Evolutionary conservation across 2,797 vertebrate species (phyloP).

Genomic region (Alosa sapidissima): DNA sequence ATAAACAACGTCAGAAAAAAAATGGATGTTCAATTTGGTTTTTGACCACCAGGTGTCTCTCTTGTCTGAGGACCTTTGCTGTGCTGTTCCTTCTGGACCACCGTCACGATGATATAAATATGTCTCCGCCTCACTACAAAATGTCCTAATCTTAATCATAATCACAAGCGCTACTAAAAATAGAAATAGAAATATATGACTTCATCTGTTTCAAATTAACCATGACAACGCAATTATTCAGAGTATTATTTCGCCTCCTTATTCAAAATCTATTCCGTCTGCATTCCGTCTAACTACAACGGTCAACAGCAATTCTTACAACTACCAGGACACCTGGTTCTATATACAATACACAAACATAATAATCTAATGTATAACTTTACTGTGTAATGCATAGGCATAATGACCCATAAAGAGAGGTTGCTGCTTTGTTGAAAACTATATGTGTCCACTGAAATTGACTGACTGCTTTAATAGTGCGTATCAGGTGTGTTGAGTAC

Average conservation of each 20-base stretch:
- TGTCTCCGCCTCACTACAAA: not conserved
- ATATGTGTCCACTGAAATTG: not conserved
- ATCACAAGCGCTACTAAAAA: not conserved
- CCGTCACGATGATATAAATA: not conserved
- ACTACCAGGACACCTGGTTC: not conserved
- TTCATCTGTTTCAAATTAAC: not conserved
- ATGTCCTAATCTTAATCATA: slow-evolving; percentile 8
- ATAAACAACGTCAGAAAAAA: not conserved
- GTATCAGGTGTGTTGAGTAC: slow-evolving; percentile 58
- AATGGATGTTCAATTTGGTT: not conserved
- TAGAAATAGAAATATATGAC: not conserved
- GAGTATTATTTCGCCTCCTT: not conserved
- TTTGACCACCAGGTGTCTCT: slow-evolving; percentile 47
- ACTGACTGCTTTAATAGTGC: not conserved
- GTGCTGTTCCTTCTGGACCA: slow-evolving; percentile 2
- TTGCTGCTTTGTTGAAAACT: not conserved
- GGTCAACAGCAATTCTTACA: not conserved
- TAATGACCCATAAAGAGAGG: not conserved
- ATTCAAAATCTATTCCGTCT: not conserved
- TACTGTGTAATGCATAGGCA: not conserved
- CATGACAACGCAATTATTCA: not conserved
- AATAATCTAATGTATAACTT: not conserved
- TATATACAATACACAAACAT: not conserved
- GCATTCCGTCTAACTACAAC: not conserved
- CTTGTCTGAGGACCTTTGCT: slow-evolving; percentile 10